Evolutionary conservation across 2,113 vertebrate genomes (phyloP), one percentile per base, ranked within the genome.

Genomic region (Melanocharis versteri): DNA sequence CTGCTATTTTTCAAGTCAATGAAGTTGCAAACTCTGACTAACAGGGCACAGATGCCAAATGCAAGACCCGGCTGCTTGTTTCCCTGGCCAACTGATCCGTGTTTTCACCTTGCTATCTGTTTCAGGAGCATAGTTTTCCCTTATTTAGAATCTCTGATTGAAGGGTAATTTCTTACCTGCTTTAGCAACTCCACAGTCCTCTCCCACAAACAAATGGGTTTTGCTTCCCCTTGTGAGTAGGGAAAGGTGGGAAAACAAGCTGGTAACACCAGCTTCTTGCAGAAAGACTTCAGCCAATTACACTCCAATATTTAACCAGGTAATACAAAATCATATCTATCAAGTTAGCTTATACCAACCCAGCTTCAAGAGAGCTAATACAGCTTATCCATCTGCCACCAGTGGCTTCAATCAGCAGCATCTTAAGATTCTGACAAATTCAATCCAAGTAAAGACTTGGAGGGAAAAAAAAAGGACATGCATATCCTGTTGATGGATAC

Each of bases 11-110:
- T 37, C 87, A 94, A 96, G 93, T 85, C 87, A 94, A 66, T 85
- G 82, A 93, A 73, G 90, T 28, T 90, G 82, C 87, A 89, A 61
- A 26, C 70, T 53, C 58, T 95, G 75, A 95, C 83, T 79, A 91
- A 95, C 26, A 79, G 35, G 45, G 62, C 78, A 87, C 57, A 35
- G 8, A 47, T 27, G 66, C 89, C 90, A 89, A 90, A 87, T 20
- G 18, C 47, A 77, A 91, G 45, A 89, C 62, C 45, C 86, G 70
- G 66, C 39, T 81, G 45, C 76, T 64, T 45, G 23, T 15, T 90
- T 79, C 76, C 45, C 93, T 57, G 51, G 72, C 66, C 83, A 83
- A 60, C n/a, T 35, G 24, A 89, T 72, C 54, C 2, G 1, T n/a
- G 66, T 72, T 91, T 94, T 62, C 85, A 94, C 86, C 72, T 70